Evolutionary conservation across 2,797 vertebrate species (phyloP), one percentile per base, ranked within the genome.

Genomic region (Chelmon rostratus): DNA sequence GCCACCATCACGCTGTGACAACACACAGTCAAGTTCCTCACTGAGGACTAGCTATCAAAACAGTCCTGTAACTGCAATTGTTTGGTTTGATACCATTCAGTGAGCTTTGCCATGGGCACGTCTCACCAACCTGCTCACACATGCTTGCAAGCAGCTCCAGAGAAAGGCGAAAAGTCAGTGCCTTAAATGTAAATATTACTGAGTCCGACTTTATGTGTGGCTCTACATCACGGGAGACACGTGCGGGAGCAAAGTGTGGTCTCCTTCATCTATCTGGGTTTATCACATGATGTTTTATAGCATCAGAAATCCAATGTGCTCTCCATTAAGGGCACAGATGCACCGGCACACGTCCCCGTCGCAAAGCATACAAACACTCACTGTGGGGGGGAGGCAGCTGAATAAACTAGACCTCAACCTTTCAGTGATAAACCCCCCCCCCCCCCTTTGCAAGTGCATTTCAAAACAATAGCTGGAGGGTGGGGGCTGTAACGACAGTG

Each of bases 371-470:
- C 85, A 93, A 92, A 92, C 82, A 86, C 33, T 83, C 89, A 50
- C 88, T 2, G 74, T 58, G 73, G 91, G 89, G 89, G 82, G 81
- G 79, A 75, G 73, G 58, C 94, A 95, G 93, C 94, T 95, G 94
- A 85, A 87, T 81, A 93, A 94, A 94, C 90, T 25, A 88, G 85
- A 85, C 73, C 84, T 80, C 68, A 59, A 79, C 59, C 73, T 77
- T 86, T 82, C 58, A 64, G 85, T 70, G 74, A 84, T 63, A 58
- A 68, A 49, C 82, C 86, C 56, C 47, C 50, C 49, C 44, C 56
- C 67, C 63, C 61, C 62, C 38, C 49, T 61, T 16, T 1, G 56
- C 38, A 81, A 88, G 62, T 68, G 59, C 33, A 78, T 86, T 87
- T 92, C 85, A 90, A 87, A 93, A 92, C 89, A 92, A 91, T 79